Base-by-base conservation (phyloP, 2,888 invertebrate species). In the Gandaritis pyraliata region DNA sequence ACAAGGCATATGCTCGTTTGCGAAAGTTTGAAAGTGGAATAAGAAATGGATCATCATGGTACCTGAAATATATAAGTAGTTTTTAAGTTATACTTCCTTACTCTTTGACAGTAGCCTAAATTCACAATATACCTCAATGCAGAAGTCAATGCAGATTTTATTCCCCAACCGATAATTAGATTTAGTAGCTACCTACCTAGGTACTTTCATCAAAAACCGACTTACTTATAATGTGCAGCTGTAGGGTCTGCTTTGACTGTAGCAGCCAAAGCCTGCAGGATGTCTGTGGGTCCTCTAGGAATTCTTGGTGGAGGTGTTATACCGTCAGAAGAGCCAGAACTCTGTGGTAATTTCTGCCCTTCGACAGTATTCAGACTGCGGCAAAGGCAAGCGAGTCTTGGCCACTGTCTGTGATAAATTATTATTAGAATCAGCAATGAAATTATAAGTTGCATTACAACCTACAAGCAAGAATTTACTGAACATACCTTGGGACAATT, bases 31-130 rank as follows among this genome's bases (percentile, higher is more conserved):
- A 96, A 61, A 92, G 84, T 0, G 98, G 98, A 69, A 96, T 95
- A 13, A 98, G 91, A 77, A 93, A 97, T 0, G 98, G 98, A 87
- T 98, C 98, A 93, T 98, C 98, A 75, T 97, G 96, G 82, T 95
- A 98, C 80, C 93, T 93, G 69, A 13, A 83, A 78, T 41, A 46
- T 55, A n/a, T 23, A 16, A 1, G 10, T 12, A n/a, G 5, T 23
- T n/a, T 16, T 43, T 43, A 43, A 8, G 29, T 29, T 29, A 29
- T 29, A 29, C 29, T 29, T 29, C 2, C 2, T 4, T 29, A 29
- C 29, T 29, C 29, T 29, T 29, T 29, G 29, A 6, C 6, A 29
- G 29, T 29, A 29, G n/a, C n/a, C n/a, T n/a, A n/a, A n/a, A n/a
- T n/a, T n/a, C n/a, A n/a, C n/a, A n/a, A 23, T 2, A 23, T 4